Evolutionary conservation across 2,797 vertebrate genomes (phyloP).

Genomic region (Perodicticus potto): DNA sequence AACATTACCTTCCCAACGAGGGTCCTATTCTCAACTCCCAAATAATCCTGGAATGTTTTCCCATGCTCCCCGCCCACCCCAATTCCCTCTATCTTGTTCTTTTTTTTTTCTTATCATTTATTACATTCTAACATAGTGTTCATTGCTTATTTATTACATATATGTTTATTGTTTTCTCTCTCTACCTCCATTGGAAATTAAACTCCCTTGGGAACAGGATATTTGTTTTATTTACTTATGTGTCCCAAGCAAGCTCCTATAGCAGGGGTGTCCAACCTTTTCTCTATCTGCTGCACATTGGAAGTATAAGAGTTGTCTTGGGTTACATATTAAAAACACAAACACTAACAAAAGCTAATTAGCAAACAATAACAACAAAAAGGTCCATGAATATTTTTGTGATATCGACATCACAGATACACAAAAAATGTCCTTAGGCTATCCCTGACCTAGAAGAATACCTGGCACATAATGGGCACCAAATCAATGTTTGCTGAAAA

Average conservation of each 20-base stretch:
- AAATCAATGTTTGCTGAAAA: background rate
- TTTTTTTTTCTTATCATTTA: background rate
- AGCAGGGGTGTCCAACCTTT: too few species aligned
- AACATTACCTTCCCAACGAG: background rate
- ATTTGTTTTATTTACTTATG: slow-evolving; percentile 8
- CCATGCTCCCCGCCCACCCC: rapidly evolving
- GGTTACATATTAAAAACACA: too few species aligned
- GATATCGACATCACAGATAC: too few species aligned
- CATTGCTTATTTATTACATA: background rate
- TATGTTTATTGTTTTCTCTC: background rate
- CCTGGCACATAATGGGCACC: background rate
- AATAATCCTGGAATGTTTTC: background rate
- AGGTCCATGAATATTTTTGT: too few species aligned
- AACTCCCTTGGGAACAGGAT: background rate
- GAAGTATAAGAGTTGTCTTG: too few species aligned
- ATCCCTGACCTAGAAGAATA: background rate
- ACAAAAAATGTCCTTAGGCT: too few species aligned
- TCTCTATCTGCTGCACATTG: too few species aligned
- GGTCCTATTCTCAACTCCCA: rapidly evolving
- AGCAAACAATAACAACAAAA: too few species aligned
- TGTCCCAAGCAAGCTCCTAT: background rate
- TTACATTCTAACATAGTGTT: background rate
- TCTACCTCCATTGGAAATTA: background rate
- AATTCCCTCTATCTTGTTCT: background rate
- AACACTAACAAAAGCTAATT: too few species aligned